A percentile compares a stretch with the other conserved stretches of the same genome.
These are phyloP conservation scores for Nicator chloris DNA, from an alignment of 2,113 vertebrate species.

Conservation along the genomic window DNA sequence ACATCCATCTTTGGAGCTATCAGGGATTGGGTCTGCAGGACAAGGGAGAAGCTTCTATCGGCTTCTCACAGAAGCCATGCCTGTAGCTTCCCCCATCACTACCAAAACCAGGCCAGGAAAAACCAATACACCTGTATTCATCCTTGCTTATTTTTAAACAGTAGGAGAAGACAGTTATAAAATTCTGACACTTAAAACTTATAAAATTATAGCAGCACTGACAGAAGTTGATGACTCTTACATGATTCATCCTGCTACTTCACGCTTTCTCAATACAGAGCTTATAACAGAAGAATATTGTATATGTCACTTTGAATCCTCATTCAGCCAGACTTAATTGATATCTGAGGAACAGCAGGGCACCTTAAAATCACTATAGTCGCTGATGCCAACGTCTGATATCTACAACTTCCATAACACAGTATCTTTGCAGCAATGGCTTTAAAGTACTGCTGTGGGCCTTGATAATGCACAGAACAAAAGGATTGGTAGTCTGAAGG, in stretches of 20 bases:
- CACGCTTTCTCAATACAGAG: not conserved
- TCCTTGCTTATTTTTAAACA: not conserved
- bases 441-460: not conserved
- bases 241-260: not conserved
- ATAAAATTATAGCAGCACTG: not conserved
- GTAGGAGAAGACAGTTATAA: not conserved
- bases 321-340: not conserved
- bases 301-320: not conserved
- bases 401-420: not conserved
- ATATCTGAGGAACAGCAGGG: not conserved
- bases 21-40: not conserved
- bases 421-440: not conserved
- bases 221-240: not conserved
- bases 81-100: not conserved
- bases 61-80: not conserved
- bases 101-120: not conserved
- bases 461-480: not conserved
- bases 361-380: not conserved
- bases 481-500: not conserved
- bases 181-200: not conserved
- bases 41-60: not conserved
- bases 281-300: not conserved
- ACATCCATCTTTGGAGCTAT: not conserved
- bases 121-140: not conserved
- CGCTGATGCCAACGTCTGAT: not conserved